These are phyloP conservation scores for Aeoliscus strigatus DNA, from an alignment of 2,797 vertebrate species.

Conservation along the genomic window DNA sequence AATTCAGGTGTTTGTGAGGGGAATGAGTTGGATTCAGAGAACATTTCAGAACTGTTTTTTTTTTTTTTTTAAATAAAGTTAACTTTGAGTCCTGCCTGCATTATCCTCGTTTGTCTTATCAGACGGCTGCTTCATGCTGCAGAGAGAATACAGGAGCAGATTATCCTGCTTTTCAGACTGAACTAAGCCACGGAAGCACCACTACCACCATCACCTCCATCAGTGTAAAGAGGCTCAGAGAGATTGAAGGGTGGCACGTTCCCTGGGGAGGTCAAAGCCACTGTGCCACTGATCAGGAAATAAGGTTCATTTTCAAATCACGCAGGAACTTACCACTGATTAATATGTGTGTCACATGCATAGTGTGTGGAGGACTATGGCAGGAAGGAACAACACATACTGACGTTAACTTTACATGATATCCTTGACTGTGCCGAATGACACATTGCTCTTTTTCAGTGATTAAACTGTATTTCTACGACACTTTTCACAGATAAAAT, in stretches of 20 bases:
- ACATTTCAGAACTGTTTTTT: no score
- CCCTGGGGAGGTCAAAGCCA: slow-evolving; percentile 27
- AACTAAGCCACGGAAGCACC: slow-evolving; percentile 26
- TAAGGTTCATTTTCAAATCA: slow-evolving; percentile 10
- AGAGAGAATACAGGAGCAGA: slow-evolving; percentile 41
- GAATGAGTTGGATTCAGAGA: no score
- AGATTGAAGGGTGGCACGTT: slow-evolving; percentile 21
- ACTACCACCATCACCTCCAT: slow-evolving; percentile 4
- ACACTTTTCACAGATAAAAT: no score
- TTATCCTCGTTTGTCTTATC: slow-evolving; percentile 51
- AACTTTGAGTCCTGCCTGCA: slow-evolving; percentile 20
- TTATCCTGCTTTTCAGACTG: slow-evolving; percentile 48
- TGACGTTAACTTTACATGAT: no score
- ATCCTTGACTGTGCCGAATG: no score
- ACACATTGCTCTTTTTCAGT: no score
- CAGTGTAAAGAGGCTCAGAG: slow-evolving; percentile 25
- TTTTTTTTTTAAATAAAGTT: no score
- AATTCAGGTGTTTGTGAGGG: slow-evolving; percentile 36
- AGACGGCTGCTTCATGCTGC: slow-evolving; percentile 42
- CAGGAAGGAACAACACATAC: no score
- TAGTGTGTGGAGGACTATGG: no score
- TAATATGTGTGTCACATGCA: neutral
- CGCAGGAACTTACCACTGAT: neutral
- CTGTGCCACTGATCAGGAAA: slow-evolving; percentile 16
- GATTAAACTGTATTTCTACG: no score